Base-by-base conservation (phyloP, 2,888 invertebrate genomes). In the Harpagoxenus sublaevis region DNA sequence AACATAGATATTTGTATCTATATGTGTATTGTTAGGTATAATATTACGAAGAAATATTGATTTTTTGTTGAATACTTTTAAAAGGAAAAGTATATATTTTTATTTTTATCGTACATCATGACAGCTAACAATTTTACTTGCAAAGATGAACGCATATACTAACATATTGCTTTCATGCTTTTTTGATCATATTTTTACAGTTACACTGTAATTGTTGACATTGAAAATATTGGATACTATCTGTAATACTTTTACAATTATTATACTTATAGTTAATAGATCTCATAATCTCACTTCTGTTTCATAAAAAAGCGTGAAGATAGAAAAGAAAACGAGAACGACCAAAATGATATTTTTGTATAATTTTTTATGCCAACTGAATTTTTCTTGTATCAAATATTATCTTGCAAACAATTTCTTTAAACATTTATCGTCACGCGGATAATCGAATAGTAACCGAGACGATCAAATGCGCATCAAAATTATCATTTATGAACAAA, bases 401-500 rank as follows among this genome's bases (percentile, higher is more conserved):
- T 75, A 39, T 23, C 48, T 74, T 48, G 28, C 62, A 28, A 57
- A 60, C 23, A 15, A 18, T 18, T 77, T 48, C 63, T 9, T 68
- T 45, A 42, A 28, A 82, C 39, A 62, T 66, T 55, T 74, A 35
- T 39, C 9, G 10, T 66, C 18, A 9, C 2, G 39, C 23, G 23
- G 15, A 39, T 53, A 66, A 77, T 65, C 18, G 42, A 66, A 39
- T 28, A 63, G 9, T 51, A 53, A 74, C 12, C 23, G 62, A 79
- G 53, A n/a, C 18, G 77, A 62, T 86, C 23, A 78, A 78, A 87
- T 35, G 31, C 35, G 35, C 55, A 78, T 62, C 48, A 83, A 83
- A 77, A 63, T 5, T 79, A 45, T 60, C 60, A 23, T 65, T 82
- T 60, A 23, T 66, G 77, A 88, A 84, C 75, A 77, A 85, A 48